Evolutionary conservation across 1,140 invertebrate genomes (phyloP).

Genomic region (Lucilia sericata): DNA sequence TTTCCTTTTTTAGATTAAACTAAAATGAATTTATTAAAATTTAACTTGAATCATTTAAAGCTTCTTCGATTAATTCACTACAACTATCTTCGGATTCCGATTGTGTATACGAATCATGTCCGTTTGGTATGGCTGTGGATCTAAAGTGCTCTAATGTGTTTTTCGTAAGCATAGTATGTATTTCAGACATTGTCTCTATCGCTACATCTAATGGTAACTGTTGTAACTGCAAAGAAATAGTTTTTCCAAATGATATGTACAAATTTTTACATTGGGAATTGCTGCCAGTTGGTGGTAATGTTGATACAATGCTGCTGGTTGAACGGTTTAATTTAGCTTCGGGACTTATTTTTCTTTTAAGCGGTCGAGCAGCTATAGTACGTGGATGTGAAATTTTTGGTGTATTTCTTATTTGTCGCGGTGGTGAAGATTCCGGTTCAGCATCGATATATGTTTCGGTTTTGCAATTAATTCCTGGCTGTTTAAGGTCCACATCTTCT

Average conservation of each 20-base stretch:
- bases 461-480: background rate
- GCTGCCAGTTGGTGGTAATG: background rate
- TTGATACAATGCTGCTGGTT: background rate
- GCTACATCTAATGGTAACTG: background rate
- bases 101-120: background rate
- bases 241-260: background rate
- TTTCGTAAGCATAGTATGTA: background rate
- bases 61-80: background rate
- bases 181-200: background rate
- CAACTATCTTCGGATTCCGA: background rate
- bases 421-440: background rate
- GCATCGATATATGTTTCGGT: background rate
- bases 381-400: background rate
- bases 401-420: background rate
- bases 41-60: background rate
- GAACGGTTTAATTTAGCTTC: background rate
- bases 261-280: background rate
- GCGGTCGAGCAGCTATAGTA: too few species aligned
- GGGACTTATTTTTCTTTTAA: background rate
- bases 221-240: background rate
- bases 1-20: too few species aligned
- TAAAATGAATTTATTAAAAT: background rate
- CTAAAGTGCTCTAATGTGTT: background rate
- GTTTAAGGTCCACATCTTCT: background rate
- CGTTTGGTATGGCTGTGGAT: background rate